Evolutionary conservation across 2,113 vertebrate species (phyloP).

Genomic region (Petrocephalus zakoni): DNA sequence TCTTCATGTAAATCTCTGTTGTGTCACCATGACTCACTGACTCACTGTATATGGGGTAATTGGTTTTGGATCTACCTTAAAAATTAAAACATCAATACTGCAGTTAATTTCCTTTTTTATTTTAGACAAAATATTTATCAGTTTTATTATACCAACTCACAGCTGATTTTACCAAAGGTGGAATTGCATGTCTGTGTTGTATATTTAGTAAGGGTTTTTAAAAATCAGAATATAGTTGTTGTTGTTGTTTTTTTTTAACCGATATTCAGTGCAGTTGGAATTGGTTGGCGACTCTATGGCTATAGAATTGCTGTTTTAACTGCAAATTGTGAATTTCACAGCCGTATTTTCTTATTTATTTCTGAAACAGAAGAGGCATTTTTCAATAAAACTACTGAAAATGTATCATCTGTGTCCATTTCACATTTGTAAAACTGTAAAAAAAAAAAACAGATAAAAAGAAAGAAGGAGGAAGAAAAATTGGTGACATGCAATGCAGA

Average conservation of each 20-base stretch:
- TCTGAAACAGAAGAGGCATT: conserved; percentile 99
- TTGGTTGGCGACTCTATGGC: conserved; percentile 91
- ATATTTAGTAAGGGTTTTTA: conserved; percentile 88
- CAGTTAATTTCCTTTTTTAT: conserved; percentile 64
- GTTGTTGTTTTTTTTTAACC: conserved; percentile 61
- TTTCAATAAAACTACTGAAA: conserved; percentile 99
- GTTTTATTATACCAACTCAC: conserved; percentile 74
- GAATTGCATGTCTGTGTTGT: conserved; percentile 99
- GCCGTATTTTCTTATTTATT: conserved; percentile 99
- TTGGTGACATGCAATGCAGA: not conserved
- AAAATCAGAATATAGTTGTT: conserved; percentile 75
- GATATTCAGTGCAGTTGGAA: conserved; percentile 87
- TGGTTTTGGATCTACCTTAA: conserved; percentile 57
- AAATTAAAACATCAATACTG: conserved; percentile 61
- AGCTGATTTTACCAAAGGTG: conserved; percentile 79
- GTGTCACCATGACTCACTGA: conserved; percentile 44
- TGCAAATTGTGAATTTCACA: conserved; percentile 99
- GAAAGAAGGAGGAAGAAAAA: not conserved
- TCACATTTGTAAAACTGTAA: conserved; percentile 18
- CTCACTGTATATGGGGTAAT: conserved; percentile 47
- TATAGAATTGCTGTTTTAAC: conserved; percentile 97
- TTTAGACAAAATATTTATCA: conserved; percentile 75
- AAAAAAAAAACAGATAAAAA: not conserved
- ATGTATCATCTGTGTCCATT: conserved; percentile 52
- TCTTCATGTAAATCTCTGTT: conserved; percentile 35